A percentile compares a stretch with the other conserved stretches of the same genome.
These are phyloP conservation scores for Nineta flava DNA, from an alignment of 2,888 invertebrate genomes.

Conservation along the genomic window DNA sequence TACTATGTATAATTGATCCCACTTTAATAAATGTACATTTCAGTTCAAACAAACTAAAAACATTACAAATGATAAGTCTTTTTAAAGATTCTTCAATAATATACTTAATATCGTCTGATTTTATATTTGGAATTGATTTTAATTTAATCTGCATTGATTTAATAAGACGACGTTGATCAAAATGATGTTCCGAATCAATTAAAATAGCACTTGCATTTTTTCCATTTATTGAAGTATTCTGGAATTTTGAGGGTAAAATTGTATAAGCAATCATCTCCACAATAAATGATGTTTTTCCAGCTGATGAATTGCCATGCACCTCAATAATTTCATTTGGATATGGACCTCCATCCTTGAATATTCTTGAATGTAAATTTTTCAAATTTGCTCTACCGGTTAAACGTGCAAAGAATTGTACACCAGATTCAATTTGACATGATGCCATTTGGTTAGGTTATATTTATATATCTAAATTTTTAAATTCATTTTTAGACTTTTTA, in stretches of 20 bases:
- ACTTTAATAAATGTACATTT: slow-evolving; percentile 23
- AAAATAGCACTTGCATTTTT: slow-evolving; percentile 28
- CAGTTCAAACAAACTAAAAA: slow-evolving; percentile 25
- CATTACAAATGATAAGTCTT: slow-evolving; percentile 25
- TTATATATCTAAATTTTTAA: not conserved
- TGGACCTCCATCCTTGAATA: slow-evolving; percentile 20
- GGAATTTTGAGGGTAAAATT: slow-evolving; percentile 24
- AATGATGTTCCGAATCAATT: slow-evolving; percentile 34
- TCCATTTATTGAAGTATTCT: slow-evolving; percentile 23
- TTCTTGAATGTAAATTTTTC: slow-evolving; percentile 10
- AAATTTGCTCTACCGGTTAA: slow-evolving; percentile 12
- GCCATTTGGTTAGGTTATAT: not conserved
- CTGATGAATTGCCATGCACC: slow-evolving; percentile 28
- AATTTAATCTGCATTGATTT: slow-evolving; percentile 22
- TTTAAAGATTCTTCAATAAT: slow-evolving; percentile 21
- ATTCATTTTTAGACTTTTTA: not conserved
- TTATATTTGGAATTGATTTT: slow-evolving; percentile 11
- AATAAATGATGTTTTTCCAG: slow-evolving; percentile 31
- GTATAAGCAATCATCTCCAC: slow-evolving; percentile 30
- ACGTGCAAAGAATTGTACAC: slow-evolving; percentile 14
- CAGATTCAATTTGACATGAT: slow-evolving; percentile 13
- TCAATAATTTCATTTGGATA: slow-evolving; percentile 28
- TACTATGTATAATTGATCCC: slow-evolving; percentile 24
- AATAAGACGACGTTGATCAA: slow-evolving; percentile 25
- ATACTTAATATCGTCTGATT: slow-evolving; percentile 12